A percentile compares a stretch with the other conserved stretches of the same genome.
Evolutionary conservation across 2,113 vertebrate species (phyloP).

Genomic region (Myotis lucifugus): DNA sequence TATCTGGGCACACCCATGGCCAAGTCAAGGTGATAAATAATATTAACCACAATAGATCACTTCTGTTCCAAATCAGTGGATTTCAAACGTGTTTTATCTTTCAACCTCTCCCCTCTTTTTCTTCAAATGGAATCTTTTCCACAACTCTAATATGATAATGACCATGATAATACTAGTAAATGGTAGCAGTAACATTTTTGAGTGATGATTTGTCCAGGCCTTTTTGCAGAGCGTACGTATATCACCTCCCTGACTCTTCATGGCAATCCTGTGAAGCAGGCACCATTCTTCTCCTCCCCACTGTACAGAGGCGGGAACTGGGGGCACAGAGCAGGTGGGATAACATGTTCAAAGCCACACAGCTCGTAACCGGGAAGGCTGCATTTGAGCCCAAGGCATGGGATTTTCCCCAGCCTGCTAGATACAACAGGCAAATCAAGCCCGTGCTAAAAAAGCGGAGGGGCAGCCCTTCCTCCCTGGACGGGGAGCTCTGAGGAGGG

Average conservation of each 20-base stretch:
- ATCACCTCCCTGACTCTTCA: not conserved
- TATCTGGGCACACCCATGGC: not conserved
- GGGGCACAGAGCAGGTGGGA: not conserved
- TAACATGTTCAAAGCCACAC: not conserved
- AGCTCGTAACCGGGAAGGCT: not conserved
- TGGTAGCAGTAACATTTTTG: not conserved
- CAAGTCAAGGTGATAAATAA: not conserved
- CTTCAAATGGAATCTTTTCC: not conserved
- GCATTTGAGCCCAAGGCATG: not conserved
- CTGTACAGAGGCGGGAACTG: not conserved
- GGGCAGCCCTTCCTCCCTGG: not conserved
- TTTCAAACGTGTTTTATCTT: not conserved
- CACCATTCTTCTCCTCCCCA: not conserved
- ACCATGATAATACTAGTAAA: not conserved
- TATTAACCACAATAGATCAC: not conserved
- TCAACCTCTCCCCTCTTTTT: not conserved
- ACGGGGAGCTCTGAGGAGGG: not conserved
- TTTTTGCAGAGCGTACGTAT: accelerated
- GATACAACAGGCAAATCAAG: not conserved
- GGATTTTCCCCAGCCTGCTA: not conserved
- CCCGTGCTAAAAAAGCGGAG: not conserved
- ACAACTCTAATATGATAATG: not conserved
- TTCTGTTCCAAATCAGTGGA: not conserved
- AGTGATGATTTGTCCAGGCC: not conserved
- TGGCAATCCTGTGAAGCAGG: not conserved